Percentiles rank a stretch among this genome's conserved stretches.
phyloP scores from a whole-genome alignment of 2,797 vertebrate species.

The Anguilla anguilla region DNA sequence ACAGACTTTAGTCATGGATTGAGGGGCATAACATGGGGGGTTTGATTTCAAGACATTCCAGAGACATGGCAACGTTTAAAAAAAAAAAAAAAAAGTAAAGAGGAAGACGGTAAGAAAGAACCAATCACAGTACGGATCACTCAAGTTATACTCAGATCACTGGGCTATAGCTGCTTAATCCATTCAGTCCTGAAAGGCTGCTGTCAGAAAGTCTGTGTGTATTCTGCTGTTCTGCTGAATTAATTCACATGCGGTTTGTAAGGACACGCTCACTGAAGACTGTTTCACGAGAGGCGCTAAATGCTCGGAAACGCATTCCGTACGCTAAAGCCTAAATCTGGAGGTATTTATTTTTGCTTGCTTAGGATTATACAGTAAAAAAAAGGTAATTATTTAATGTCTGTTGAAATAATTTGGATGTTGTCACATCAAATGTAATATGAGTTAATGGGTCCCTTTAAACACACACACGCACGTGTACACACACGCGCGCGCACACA shows the following conservation, averaged over 20 bases:
- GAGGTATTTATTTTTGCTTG: conserved; percentile 30
- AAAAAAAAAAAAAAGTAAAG: background rate
- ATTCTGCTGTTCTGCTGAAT: conserved; percentile 1
- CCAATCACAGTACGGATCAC: conserved; percentile 1
- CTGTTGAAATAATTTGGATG: conserved; percentile 12
- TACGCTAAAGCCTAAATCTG: conserved; percentile 22
- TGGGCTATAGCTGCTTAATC: background rate
- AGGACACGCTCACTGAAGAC: background rate
- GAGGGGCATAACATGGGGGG: conserved; percentile 18
- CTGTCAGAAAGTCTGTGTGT: background rate
- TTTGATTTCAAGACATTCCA: background rate
- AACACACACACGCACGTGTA: background rate
- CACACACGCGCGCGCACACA: too few relatives aligned
- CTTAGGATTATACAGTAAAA: conserved; percentile 28
- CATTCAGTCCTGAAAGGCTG: conserved; percentile 1
- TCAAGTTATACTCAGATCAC: background rate
- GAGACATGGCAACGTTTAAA: background rate
- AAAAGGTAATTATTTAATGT: conserved; percentile 20
- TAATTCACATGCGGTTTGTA: background rate
- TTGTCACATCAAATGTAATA: conserved; percentile 15
- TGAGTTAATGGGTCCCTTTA: conserved; percentile 32
- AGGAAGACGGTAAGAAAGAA: background rate
- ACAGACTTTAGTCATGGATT: conserved; percentile 26
- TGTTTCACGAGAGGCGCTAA: conserved; percentile 18
- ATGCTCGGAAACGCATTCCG: conserved; percentile 21